Percentiles rank a stretch among this genome's conserved stretches.
Conservation (phyloP, 2,888 invertebrate species). For the Rutpela maculata region DNA sequence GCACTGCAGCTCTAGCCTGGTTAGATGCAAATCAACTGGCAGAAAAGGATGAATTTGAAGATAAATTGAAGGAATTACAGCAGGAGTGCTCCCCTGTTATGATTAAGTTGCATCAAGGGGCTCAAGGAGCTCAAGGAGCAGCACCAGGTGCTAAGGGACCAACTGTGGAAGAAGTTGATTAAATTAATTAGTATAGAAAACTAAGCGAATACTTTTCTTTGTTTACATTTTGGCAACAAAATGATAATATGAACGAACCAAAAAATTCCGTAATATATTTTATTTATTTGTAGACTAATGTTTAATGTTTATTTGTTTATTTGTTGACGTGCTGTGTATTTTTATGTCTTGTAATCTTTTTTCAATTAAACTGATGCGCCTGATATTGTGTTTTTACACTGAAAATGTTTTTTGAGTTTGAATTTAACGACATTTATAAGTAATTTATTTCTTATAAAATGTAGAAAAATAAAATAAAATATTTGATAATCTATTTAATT, state of each 20-base stretch:
- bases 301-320: too few species aligned
- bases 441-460: too few species aligned
- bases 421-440: too few species aligned
- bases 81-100: conserved; percentile 86
- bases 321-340: too few species aligned
- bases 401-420: too few species aligned
- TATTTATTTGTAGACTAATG: too few species aligned
- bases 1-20: conserved; percentile 85
- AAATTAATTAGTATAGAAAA: conserved; percentile 58
- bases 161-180: conserved; percentile 85
- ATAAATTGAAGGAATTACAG: conserved; percentile 85
- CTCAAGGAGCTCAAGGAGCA: conserved; percentile 72
- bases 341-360: too few species aligned
- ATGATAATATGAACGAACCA: neutral
- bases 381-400: too few species aligned
- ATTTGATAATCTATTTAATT: too few species aligned
- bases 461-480: too few species aligned
- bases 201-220: neutral
- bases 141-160: conserved; percentile 68
- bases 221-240: neutral
- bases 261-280: too few species aligned
- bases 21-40: conserved; percentile 87
- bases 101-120: conserved; percentile 86
- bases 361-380: too few species aligned
- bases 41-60: conserved; percentile 86